Conservation (phyloP, 23 tunicate genomes). For the Phallusia fumigata region DNA sequence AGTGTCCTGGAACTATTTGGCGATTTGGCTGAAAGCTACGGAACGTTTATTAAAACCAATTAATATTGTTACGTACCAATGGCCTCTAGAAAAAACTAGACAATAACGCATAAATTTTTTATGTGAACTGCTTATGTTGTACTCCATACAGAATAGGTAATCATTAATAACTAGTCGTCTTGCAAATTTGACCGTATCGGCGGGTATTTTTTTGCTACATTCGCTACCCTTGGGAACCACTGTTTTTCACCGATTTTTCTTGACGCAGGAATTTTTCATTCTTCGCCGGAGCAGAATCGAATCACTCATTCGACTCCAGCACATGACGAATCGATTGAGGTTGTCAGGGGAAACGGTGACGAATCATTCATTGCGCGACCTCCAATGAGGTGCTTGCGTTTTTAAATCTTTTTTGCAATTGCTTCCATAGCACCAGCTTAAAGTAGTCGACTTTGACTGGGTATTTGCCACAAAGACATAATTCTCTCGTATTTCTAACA, state of each 20-base stretch:
- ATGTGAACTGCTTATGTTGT: no score
- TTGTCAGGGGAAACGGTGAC: slow-evolving; percentile 60
- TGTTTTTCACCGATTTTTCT: no score
- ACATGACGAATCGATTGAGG: slow-evolving; percentile 59
- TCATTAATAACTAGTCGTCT: not conserved
- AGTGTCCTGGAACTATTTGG: no score
- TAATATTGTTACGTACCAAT: no score
- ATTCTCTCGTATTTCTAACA: not conserved
- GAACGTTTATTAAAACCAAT: no score
- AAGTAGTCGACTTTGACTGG: no score
- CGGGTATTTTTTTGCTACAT: not conserved
- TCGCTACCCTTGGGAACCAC: not conserved
- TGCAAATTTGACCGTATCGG: not conserved
- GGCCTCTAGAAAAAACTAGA: no score
- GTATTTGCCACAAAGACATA: no score
- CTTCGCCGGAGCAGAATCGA: slow-evolving; percentile 26
- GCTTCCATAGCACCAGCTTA: no score
- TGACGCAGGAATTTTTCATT: slow-evolving; percentile 19
- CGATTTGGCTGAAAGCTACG: no score
- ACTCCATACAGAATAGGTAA: not conserved
- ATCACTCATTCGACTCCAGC: slow-evolving; percentile 50
- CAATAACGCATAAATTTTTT: no score
- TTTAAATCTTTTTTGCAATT: no score
- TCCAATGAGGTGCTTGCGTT: slow-evolving; percentile 11
- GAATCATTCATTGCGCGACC: slow-evolving; percentile 13